Evolutionary conservation across 2,113 vertebrate genomes (phyloP).

Genomic region (Pseudopodoces humilis): DNA sequence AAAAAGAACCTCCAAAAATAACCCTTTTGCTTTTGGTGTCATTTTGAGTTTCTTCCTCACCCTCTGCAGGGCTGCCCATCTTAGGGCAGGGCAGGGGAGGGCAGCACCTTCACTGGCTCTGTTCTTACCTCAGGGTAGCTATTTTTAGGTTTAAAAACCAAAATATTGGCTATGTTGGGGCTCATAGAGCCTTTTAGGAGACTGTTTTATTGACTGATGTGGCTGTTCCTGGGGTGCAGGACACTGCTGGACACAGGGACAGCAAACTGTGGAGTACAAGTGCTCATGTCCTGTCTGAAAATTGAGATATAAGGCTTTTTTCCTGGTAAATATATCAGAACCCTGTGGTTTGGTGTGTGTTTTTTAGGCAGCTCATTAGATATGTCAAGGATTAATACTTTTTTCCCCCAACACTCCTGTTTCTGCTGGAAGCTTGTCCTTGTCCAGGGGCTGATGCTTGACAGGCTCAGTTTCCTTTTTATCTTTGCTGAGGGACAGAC

Average conservation of each 20-base stretch:
- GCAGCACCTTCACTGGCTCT: background rate
- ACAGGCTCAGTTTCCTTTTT: background rate
- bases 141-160: background rate
- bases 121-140: background rate
- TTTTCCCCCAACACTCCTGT: rapidly evolving
- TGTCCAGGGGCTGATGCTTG: background rate
- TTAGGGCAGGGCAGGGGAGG: background rate
- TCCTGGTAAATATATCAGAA: background rate
- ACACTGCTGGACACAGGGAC: background rate
- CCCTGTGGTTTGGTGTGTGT: background rate
- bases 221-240: background rate
- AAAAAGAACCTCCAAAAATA: background rate
- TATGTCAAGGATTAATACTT: background rate
- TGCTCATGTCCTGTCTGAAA: background rate
- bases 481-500: background rate
- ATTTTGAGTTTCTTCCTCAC: background rate
- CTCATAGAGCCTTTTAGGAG: background rate
- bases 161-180: rapidly evolving
- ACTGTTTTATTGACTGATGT: background rate
- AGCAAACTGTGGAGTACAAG: background rate
- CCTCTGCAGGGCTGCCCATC: background rate
- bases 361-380: background rate
- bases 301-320: background rate
- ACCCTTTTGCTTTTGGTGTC: background rate
- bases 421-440: background rate